phyloP scores from a whole-genome alignment of 2,113 vertebrate genomes.

The Calcarius ornatus region DNA sequence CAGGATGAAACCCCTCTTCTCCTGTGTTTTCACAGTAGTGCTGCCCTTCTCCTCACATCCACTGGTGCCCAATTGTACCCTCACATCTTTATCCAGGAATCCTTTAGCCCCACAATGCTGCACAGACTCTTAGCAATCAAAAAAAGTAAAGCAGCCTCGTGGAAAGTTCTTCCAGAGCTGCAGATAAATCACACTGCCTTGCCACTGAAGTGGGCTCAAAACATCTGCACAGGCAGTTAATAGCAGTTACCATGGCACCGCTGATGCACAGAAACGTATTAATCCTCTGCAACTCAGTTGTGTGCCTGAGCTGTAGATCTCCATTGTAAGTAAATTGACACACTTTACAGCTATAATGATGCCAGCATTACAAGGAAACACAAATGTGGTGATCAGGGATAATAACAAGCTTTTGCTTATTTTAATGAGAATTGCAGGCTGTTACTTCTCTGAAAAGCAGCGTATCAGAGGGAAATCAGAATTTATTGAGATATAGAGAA shows the following conservation, averaged over 20 bases:
- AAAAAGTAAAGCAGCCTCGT: background rate
- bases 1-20: background rate
- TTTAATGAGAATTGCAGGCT: constrained; percentile 7
- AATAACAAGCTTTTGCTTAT: background rate
- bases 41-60: background rate
- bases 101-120: background rate
- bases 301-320: background rate
- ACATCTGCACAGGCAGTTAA: background rate
- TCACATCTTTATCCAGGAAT: background rate
- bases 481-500: background rate
- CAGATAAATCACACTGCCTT: background rate
- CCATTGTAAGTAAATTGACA: constrained; percentile 15
- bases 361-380: background rate
- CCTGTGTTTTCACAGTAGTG: fast-evolving
- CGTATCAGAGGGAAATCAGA: background rate
- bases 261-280: background rate
- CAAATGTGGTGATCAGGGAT: background rate
- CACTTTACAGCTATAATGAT: background rate
- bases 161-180: background rate
- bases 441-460: background rate
- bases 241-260: background rate
- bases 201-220: background rate
- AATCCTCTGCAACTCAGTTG: background rate
- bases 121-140: background rate
- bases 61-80: background rate